phyloP scores from a whole-genome alignment of 2,113 vertebrate genomes.

The Sus scrofa region DNA sequence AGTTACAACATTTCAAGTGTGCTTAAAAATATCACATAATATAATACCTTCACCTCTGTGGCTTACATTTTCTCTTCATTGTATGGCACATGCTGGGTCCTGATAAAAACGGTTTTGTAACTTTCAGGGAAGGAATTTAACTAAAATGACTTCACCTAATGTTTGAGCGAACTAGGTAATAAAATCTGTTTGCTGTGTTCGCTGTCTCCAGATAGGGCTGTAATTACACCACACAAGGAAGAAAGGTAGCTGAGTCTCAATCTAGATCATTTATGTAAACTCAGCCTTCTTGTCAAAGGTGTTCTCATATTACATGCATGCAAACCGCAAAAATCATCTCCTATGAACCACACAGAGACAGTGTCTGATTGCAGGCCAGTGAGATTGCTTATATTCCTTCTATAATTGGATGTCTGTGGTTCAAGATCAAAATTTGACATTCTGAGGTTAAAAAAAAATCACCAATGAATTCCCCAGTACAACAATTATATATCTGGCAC shows the following conservation, averaged over 20 bases:
- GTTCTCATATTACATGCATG: slow-evolving; percentile 89
- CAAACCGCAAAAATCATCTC: slow-evolving; percentile 92
- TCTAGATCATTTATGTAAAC: slow-evolving; percentile 92
- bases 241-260: slow-evolving; percentile 90
- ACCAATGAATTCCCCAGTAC: slow-evolving; percentile 1
- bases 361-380: slow-evolving; percentile 86
- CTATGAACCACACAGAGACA: slow-evolving; percentile 89
- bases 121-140: slow-evolving; percentile 82
- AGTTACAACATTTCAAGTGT: background rate
- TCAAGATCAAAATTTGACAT: slow-evolving; percentile 83
- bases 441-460: slow-evolving; percentile 84
- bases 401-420: slow-evolving; percentile 82
- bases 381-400: slow-evolving; percentile 83
- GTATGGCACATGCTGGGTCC: slow-evolving; percentile 68
- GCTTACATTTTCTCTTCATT: slow-evolving; percentile 75
- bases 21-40: slow-evolving; percentile 43
- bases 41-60: background rate
- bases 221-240: slow-evolving; percentile 94
- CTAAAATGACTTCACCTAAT: slow-evolving; percentile 89
- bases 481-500: slow-evolving; percentile 66
- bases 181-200: slow-evolving; percentile 92
- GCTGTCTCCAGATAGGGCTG: slow-evolving; percentile 93
- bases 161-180: slow-evolving; percentile 90
- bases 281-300: slow-evolving; percentile 92
- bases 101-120: slow-evolving; percentile 77